These are phyloP conservation scores for Eristalinus aeneus DNA, from an alignment of 2,888 invertebrate genomes.

Conservation along the genomic window DNA sequence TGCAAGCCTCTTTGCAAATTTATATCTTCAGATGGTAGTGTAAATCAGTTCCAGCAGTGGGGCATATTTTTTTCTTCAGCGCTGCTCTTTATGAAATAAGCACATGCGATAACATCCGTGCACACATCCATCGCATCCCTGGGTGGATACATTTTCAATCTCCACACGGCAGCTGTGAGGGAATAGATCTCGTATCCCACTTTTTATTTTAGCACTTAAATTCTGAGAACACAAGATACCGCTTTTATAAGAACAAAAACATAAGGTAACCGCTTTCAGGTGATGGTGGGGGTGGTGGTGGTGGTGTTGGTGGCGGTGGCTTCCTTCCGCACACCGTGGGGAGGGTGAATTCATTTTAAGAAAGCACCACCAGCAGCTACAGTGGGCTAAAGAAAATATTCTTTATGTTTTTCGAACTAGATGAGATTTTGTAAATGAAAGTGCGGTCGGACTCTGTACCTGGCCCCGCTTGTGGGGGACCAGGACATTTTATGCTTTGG, in stretches of 20 bases:
- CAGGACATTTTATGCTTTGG: constrained; percentile 18
- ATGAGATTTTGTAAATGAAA: constrained; percentile 55
- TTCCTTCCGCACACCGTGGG: neutral
- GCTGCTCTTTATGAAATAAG: neutral
- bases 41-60: constrained; percentile 46
- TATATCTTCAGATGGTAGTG: constrained; percentile 56
- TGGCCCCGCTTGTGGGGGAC: no score
- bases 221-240: constrained; percentile 1
- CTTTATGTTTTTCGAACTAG: constrained; percentile 51
- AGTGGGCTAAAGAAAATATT: constrained; percentile 1
- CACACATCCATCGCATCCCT: neutral
- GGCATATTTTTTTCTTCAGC: neutral
- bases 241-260: neutral
- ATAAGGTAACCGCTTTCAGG: neutral
- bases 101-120: neutral
- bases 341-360: neutral
- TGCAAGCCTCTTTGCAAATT: constrained; percentile 48
- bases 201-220: constrained; percentile 34
- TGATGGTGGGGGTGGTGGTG: neutral
- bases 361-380: neutral
- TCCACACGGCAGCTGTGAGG: constrained; percentile 6
- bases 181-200: constrained; percentile 23
- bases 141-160: constrained; percentile 18
- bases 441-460: no score
- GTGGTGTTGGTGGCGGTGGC: neutral